A percentile compares a stretch with the other conserved stretches of the same genome.
Conservation (phyloP, 2,888 invertebrate species). For the Lagria hirta region DNA sequence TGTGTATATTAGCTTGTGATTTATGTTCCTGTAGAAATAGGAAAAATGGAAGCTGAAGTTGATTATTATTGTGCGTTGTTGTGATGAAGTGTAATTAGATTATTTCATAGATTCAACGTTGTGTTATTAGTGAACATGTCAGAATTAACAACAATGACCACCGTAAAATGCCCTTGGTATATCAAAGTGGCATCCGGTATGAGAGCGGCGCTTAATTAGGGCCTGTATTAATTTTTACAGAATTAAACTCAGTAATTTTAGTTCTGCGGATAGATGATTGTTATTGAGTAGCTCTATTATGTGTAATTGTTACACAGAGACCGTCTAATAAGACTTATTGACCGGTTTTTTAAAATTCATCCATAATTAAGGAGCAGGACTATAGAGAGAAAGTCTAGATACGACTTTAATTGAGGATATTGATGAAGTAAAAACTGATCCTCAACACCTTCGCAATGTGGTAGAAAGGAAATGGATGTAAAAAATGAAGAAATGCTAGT, state of each 20-base stretch:
- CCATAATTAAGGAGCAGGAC: conserved; percentile 11
- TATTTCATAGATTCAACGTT: too few relatives aligned
- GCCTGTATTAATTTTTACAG: conserved; percentile 22
- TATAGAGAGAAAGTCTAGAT: too few relatives aligned
- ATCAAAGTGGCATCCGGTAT: conserved; percentile 20
- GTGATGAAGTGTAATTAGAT: too few relatives aligned
- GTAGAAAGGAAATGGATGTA: too few relatives aligned
- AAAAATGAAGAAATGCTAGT: too few relatives aligned
- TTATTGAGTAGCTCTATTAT: conserved; percentile 30
- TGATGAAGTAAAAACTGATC: too few relatives aligned
- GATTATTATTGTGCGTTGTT: too few relatives aligned
- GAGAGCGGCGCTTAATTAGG: conserved; percentile 23
- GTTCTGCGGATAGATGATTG: conserved; percentile 27
- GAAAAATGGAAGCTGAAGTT: too few relatives aligned
- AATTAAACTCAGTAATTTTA: conserved; percentile 30
- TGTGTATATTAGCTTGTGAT: too few relatives aligned
- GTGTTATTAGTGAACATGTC: conserved; percentile 11
- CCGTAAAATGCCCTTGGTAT: conserved; percentile 23
- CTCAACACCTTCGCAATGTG: too few relatives aligned
- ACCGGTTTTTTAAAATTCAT: conserved; percentile 14
- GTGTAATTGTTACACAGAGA: conserved; percentile 28
- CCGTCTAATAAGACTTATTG: conserved; percentile 22
- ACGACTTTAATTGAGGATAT: too few relatives aligned
- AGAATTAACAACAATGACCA: conserved; percentile 23
- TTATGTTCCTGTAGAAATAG: too few relatives aligned